These are phyloP conservation scores for Cricetomys ansorgei DNA, from an alignment of 2,113 vertebrate genomes.

Conservation along the genomic window DNA sequence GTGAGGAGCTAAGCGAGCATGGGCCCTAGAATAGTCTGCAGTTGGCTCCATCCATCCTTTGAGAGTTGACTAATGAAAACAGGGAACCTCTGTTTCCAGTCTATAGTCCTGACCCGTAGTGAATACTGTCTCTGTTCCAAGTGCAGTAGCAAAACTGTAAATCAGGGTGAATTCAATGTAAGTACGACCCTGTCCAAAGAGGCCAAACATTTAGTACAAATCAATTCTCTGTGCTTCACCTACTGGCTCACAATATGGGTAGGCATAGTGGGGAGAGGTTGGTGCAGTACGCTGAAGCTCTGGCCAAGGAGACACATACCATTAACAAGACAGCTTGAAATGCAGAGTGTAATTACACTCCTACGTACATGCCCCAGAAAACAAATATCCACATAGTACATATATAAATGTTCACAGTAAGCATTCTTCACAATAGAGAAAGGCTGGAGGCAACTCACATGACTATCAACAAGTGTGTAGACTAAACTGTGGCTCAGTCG, in stretches of 20 bases:
- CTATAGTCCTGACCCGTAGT: conserved; percentile 47
- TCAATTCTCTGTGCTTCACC: conserved; percentile 63
- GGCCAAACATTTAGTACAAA: conserved; percentile 59
- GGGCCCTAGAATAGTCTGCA: conserved; percentile 40
- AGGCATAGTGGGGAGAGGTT: not conserved
- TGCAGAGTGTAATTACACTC: not conserved
- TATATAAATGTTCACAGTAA: not conserved
- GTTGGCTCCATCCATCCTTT: conserved; percentile 41
- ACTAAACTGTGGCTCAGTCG: not conserved
- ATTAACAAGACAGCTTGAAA: conserved; percentile 40
- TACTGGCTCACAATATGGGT: conserved; percentile 27
- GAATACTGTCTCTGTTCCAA: conserved; percentile 73
- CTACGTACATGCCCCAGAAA: not conserved
- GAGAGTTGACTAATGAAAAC: conserved; percentile 64
- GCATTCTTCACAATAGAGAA: not conserved
- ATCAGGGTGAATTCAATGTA: conserved; percentile 71
- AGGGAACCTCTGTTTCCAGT: conserved; percentile 75
- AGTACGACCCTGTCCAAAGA: conserved; percentile 37
- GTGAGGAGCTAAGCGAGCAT: conserved; percentile 13
- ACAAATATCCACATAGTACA: not conserved
- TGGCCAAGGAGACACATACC: not conserved
- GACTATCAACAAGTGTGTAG: not conserved
- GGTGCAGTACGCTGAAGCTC: not conserved
- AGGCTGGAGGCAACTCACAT: not conserved
- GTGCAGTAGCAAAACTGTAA: conserved; percentile 73